Evolutionary conservation across 2,113 vertebrate species (phyloP).

Genomic region (Corapipo altera): DNA sequence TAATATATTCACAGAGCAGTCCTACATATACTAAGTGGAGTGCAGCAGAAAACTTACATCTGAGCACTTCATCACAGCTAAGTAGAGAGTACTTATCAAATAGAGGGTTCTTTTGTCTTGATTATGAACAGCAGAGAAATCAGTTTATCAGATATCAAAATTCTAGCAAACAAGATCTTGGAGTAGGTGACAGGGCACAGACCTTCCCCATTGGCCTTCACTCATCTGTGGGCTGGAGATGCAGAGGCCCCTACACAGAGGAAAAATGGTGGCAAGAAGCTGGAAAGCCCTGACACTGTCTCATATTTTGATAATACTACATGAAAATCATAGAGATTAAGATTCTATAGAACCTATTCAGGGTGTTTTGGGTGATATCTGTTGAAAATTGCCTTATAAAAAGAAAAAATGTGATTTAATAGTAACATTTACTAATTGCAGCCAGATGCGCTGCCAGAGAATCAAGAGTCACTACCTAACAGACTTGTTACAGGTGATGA

Average conservation of each 20-base stretch:
- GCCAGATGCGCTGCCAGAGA: not conserved
- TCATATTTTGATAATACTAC: not conserved
- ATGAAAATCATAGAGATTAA: conserved; percentile 18
- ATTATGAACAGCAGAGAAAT: not conserved
- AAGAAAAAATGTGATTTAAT: conserved; percentile 29
- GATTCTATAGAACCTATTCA: conserved; percentile 20
- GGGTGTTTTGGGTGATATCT: not conserved
- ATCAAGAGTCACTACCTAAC: not conserved
- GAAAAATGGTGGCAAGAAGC: not conserved
- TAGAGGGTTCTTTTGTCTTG: not conserved
- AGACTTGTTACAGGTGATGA: not conserved
- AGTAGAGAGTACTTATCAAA: not conserved
- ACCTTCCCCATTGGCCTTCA: not conserved
- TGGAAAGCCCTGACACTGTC: not conserved
- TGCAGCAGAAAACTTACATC: not conserved
- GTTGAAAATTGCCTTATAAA: conserved; percentile 9
- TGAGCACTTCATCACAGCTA: not conserved
- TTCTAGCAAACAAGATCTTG: not conserved
- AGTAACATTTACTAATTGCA: not conserved
- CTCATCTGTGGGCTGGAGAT: not conserved
- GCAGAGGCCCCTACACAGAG: not conserved
- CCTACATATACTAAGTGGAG: not conserved
- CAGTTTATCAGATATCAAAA: not conserved
- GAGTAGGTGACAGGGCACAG: not conserved
- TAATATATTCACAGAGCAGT: conserved; percentile 21